phyloP scores from a whole-genome alignment of 37 sponge, comb jelly and placozoan species.

The Cliona cf. orientalis region DNA sequence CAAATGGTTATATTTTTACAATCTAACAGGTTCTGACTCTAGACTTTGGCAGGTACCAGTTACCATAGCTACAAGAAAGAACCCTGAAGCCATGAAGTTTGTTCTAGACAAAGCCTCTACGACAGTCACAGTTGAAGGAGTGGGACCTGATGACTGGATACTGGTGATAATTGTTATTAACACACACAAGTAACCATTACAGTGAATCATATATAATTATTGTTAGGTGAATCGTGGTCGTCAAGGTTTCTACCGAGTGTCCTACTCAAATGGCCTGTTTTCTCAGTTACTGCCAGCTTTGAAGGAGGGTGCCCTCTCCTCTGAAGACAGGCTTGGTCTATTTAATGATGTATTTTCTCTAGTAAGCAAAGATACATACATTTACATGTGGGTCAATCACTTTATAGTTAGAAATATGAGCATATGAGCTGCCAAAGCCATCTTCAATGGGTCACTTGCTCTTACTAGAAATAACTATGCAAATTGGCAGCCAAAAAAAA shows the following conservation, averaged over 20 bases:
- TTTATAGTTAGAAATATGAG: too few species aligned
- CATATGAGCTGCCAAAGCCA: too few species aligned
- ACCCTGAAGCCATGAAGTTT: slow-evolving; percentile 38
- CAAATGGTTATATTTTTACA: too few species aligned
- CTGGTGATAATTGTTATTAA: slow-evolving; percentile 35
- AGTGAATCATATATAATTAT: too few species aligned
- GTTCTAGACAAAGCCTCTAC: slow-evolving; percentile 49
- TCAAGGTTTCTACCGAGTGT: slow-evolving; percentile 91
- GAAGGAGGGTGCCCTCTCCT: slow-evolving; percentile 48
- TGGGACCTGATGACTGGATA: slow-evolving; percentile 60
- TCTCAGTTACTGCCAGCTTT: slow-evolving; percentile 69
- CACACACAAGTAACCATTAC: too few species aligned
- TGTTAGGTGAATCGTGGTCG: slow-evolving; percentile 28
- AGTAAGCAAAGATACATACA: slow-evolving; percentile 19
- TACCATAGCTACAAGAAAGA: slow-evolving; percentile 58
- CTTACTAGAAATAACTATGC: too few species aligned
- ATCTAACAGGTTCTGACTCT: slow-evolving; percentile 6
- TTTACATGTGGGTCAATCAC: too few species aligned
- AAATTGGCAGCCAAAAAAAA: too few species aligned
- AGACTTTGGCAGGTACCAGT: slow-evolving; percentile 67
- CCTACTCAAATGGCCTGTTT: slow-evolving; percentile 85
- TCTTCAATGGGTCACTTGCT: too few species aligned
- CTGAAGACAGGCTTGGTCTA: slow-evolving; percentile 84
- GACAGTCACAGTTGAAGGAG: slow-evolving; percentile 56
- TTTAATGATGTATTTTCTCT: slow-evolving; percentile 85